These are phyloP conservation scores for Notolabrus celidotus DNA, from an alignment of 2,797 vertebrate genomes.

Conservation along the genomic window DNA sequence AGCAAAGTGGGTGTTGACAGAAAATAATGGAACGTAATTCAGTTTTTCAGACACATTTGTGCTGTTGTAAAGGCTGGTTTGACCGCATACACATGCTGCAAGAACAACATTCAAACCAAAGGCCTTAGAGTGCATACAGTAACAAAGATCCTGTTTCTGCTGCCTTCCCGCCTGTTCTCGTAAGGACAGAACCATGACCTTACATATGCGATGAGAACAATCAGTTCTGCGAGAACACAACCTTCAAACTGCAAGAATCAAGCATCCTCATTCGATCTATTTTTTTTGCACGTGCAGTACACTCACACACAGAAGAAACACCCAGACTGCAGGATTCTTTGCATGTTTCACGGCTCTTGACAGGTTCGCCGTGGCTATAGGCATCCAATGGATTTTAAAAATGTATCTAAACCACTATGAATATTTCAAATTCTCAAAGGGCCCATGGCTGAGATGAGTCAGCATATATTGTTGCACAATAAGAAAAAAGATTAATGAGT, in stretches of 20 bases:
- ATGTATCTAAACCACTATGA: conserved; percentile 43
- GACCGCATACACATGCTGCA: not conserved
- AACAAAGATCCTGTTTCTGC: not conserved
- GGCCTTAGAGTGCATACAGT: not conserved
- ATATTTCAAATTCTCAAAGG: conserved; percentile 50
- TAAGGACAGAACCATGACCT: conserved; percentile 5
- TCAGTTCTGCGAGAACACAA: not conserved
- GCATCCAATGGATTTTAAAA: conserved; percentile 22
- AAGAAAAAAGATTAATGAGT: too few species aligned
- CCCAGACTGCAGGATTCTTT: not conserved
- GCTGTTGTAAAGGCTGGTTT: not conserved
- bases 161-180: not conserved
- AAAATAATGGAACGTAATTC: too few species aligned
- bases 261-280: not conserved
- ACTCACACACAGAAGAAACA: not conserved
- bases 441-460: conserved; percentile 24
- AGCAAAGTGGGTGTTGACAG: not conserved
- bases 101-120: not conserved
- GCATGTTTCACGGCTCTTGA: conserved; percentile 21
- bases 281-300: conserved; percentile 6
- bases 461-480: conserved; percentile 25
- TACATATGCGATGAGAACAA: not conserved
- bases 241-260: not conserved
- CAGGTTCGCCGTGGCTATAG: conserved; percentile 24
- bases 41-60: too few species aligned